phyloP scores from a whole-genome alignment of 2,113 vertebrate species.

The Gallinago jamesoni region DNA sequence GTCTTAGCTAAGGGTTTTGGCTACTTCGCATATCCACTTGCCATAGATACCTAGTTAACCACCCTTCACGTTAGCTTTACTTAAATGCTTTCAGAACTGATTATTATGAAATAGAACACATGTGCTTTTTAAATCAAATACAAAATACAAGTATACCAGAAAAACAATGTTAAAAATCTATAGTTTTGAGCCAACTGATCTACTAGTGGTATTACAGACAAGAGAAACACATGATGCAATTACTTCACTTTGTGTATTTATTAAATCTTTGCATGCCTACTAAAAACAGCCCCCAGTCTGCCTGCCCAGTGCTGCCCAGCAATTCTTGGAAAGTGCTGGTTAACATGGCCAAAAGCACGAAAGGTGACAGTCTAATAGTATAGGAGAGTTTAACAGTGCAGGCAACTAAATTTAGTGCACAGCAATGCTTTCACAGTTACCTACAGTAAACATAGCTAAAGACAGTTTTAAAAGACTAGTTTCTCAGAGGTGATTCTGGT shows the following conservation, averaged over 20 bases:
- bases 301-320: neutral
- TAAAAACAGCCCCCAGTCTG: neutral
- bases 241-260: neutral
- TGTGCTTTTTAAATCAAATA: neutral
- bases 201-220: neutral
- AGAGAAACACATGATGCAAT: neutral
- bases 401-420: neutral
- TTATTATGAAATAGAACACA: neutral
- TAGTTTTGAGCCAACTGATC: neutral
- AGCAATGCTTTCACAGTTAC: neutral
- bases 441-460: neutral
- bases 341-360: neutral
- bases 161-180: neutral
- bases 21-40: fast-evolving
- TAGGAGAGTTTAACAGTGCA: neutral
- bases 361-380: neutral
- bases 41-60: neutral
- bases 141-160: neutral
- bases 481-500: neutral
- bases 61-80: neutral
- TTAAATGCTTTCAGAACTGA: neutral
- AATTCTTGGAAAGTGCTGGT: neutral
- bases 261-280: neutral
- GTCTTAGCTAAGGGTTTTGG: neutral
- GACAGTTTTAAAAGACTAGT: neutral